Base-by-base conservation (phyloP, 2,113 vertebrate species). In the Gymnobelideus leadbeateri region DNA sequence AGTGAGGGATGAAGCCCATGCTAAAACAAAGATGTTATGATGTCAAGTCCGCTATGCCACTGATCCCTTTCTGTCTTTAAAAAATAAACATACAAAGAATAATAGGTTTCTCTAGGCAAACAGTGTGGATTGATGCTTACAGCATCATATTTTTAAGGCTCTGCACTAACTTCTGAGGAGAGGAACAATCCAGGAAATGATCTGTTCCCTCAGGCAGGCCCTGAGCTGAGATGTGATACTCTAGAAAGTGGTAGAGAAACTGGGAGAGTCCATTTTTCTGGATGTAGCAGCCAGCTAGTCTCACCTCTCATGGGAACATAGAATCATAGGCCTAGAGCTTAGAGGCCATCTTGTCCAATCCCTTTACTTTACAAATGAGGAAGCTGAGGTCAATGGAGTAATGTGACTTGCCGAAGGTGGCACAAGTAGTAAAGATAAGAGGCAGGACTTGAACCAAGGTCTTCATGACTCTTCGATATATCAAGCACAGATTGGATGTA, bases 351-450 rank as follows among this genome's bases (percentile, higher is more conserved):
- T 77, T 77, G 5, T 77, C 68, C 37, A 77, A 21, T 4, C 16
- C 31, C 31, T 31, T 50, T 31, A 8, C 10, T n/a, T 57, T 21
- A 43, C 0, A 89, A 51, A 14, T 4, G 51, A 61, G 3, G 68
- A 37, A 91, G 89, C 89, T 0, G 46, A 95, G 55, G 54, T 54
- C 43, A 24, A 3, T 19, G 94, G 77, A 84, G 57, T 47, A 50
- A 51, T 47, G n/a, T 25, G 16, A 14, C 19, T 51, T 90, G 92
- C 21, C 50, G n/a, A 61, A 68, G 8, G n/a, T 10, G 0, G 2
- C 24, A 21, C 0, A 94, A 49, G 2, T 47, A 31, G 5, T 1
- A 1, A 28, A 23, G 26, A 50, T 51, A n/a, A 28, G 28, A 0
- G 49, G 37, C 94, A n/a, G 90, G 51, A 47, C 92, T 89, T 43